Evolutionary conservation across 2,888 invertebrate species (phyloP).

Genomic region (Lasioglossum pauxillum): DNA sequence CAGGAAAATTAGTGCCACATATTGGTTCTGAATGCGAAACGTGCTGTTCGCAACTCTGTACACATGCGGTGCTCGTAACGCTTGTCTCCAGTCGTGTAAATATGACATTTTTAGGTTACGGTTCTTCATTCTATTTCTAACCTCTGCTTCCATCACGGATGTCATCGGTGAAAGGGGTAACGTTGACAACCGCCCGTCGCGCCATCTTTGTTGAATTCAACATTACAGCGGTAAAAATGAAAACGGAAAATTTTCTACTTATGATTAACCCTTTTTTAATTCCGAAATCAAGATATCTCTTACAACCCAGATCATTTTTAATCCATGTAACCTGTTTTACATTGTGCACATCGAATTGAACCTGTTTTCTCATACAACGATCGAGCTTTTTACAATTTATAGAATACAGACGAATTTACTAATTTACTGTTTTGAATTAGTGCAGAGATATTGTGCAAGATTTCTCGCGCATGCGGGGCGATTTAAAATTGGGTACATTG

Average conservation of each 20-base stretch:
- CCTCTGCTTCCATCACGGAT: slow-evolving; percentile 24
- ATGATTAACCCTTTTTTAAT: background rate
- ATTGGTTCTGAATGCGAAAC: slow-evolving; percentile 93
- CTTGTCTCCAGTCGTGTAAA: slow-evolving; percentile 94
- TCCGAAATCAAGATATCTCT: too few species aligned
- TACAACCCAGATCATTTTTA: too few species aligned
- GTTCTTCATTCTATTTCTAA: slow-evolving; percentile 58
- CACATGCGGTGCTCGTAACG: slow-evolving; percentile 93
- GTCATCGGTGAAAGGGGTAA: slow-evolving; percentile 21
- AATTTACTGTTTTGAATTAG: too few species aligned
- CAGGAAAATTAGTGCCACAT: slow-evolving; percentile 89
- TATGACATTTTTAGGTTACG: slow-evolving; percentile 56
- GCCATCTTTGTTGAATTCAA: slow-evolving; percentile 28
- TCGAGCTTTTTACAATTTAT: too few species aligned
- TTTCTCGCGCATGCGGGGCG: too few species aligned
- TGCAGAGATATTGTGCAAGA: too few species aligned
- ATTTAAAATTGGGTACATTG: too few species aligned
- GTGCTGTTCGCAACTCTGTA: slow-evolving; percentile 95
- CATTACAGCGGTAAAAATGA: background rate
- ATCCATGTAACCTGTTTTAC: too few species aligned
- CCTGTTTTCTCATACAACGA: too few species aligned
- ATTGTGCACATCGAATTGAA: too few species aligned
- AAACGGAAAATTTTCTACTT: background rate
- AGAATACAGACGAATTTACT: too few species aligned
- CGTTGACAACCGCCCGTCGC: slow-evolving; percentile 6